These are phyloP conservation scores for Halisarca cf. caerulea DNA, from an alignment of 37 sponge, comb jelly and placozoan genomes.

Conservation along the genomic window DNA sequence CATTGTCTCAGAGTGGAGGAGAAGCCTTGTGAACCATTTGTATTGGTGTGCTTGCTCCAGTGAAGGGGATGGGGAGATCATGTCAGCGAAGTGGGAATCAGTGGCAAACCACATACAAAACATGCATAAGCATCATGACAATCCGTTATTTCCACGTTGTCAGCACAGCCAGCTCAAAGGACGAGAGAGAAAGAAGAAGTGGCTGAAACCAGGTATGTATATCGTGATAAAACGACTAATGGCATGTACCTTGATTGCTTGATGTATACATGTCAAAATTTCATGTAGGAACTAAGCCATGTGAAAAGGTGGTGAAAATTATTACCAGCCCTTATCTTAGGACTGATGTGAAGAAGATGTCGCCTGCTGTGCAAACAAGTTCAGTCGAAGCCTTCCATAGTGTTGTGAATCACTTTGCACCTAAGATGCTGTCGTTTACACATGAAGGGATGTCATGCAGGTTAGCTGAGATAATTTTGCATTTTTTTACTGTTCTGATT, in stretches of 20 bases:
- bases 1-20: background rate
- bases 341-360: conserved; percentile 42
- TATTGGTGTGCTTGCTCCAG: conserved; percentile 62
- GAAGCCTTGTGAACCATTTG: background rate
- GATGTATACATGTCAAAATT: conserved; percentile 10
- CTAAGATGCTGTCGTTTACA: conserved; percentile 50
- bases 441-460: conserved; percentile 39
- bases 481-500: background rate
- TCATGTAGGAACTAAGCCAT: background rate
- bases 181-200: too few species aligned
- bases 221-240: background rate
- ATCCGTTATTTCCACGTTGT: conserved; percentile 28
- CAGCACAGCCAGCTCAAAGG: background rate
- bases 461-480: background rate
- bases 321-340: conserved; percentile 8
- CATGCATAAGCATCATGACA: conserved; percentile 37
- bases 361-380: too few species aligned
- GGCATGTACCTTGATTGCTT: background rate
- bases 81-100: conserved; percentile 56
- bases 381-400: conserved; percentile 58
- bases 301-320: background rate
- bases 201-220: conserved; percentile 49
- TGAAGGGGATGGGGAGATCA: conserved; percentile 18
- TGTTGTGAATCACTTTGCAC: conserved; percentile 66
- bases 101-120: conserved; percentile 55